Evolutionary conservation across 2,797 vertebrate species (phyloP), one percentile per base, ranked within the genome.

Genomic region (Tragopan temminckii): DNA sequence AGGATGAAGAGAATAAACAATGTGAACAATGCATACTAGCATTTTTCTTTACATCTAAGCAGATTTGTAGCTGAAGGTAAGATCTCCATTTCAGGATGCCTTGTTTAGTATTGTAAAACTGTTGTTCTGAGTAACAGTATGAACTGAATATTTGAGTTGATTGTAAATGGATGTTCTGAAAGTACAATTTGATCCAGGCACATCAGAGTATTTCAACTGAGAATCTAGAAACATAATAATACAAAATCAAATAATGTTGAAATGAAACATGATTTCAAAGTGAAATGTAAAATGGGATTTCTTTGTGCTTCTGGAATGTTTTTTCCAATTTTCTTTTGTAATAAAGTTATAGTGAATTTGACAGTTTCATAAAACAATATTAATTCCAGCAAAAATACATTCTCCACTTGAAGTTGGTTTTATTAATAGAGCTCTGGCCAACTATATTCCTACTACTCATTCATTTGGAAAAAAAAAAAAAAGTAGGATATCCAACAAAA

Each of bases 361-460:
- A 95, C 90, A 94, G 88, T 95, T 96, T 96, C 88, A 93, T 92
- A 90, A 95, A 93, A 88, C 45, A 94, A 83, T 96, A 95, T 95
- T 93, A 86, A 91, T 95, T 96, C 92, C 94, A 95, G 95, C 13
- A 96, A 93, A 96, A 96, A 95, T 91, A 96, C 69, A 18, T 92
- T 91, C 91, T 83, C 74, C 76, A 19, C 75, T 96, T 93, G 80
- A 95, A 91, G 87, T 82, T 90, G 48, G 53, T 94, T 95, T 94
- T 95, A 94, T 95, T 94, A 95, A 94, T 90, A 88, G 53, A 89
- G 45, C 45, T 69, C 72, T 43, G 53, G 90, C 90, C 96, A 96
- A 77, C 78, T 75, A 35, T 96, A 89, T 76, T 85, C 42, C 45
- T 95, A 85, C 90, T 89, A 82, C 46, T 92, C 42, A 80, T 75